Percentiles rank a stretch among this genome's conserved stretches.
Conservation (phyloP, 2,888 invertebrate species). For the Lycocerus yunnanus region DNA sequence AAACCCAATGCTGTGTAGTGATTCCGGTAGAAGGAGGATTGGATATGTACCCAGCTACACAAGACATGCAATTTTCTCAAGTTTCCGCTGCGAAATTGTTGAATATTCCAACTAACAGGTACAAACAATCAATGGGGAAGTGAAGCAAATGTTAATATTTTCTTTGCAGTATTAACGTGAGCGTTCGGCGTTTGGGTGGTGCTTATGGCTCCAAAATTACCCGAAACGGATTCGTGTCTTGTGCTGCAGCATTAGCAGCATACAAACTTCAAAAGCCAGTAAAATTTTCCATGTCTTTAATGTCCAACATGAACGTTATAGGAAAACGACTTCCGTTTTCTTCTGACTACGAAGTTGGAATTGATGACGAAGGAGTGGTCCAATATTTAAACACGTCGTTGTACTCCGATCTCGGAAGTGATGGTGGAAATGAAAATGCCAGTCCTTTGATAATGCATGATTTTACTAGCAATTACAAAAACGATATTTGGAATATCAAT, state of each 20-base stretch:
- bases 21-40: slow-evolving; percentile 70
- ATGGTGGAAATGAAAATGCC: slow-evolving; percentile 60
- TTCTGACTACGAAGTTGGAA: slow-evolving; percentile 69
- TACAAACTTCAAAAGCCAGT: slow-evolving; percentile 67
- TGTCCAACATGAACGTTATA: slow-evolving; percentile 70
- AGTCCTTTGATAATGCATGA: slow-evolving; percentile 43
- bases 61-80: slow-evolving; percentile 67
- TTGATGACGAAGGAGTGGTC: slow-evolving; percentile 67
- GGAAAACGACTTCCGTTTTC: slow-evolving; percentile 69
- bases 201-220: slow-evolving; percentile 80
- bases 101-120: slow-evolving; percentile 65
- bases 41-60: slow-evolving; percentile 66
- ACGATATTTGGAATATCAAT: slow-evolving; percentile 56
- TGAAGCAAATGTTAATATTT: not conserved
- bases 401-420: slow-evolving; percentile 62
- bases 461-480: slow-evolving; percentile 66
- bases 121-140: not conserved
- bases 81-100: slow-evolving; percentile 59
- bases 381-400: slow-evolving; percentile 64
- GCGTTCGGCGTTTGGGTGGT: slow-evolving; percentile 77
- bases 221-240: slow-evolving; percentile 62
- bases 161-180: slow-evolving; percentile 67
- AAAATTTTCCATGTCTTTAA: slow-evolving; percentile 69
- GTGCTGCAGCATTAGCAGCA: slow-evolving; percentile 73
- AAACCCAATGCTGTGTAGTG: slow-evolving; percentile 68